A percentile compares a stretch with the other conserved stretches of the same genome.
Evolutionary conservation across 2,888 invertebrate genomes (phyloP).

Genomic region (Eudasyphora cyanicolor): DNA sequence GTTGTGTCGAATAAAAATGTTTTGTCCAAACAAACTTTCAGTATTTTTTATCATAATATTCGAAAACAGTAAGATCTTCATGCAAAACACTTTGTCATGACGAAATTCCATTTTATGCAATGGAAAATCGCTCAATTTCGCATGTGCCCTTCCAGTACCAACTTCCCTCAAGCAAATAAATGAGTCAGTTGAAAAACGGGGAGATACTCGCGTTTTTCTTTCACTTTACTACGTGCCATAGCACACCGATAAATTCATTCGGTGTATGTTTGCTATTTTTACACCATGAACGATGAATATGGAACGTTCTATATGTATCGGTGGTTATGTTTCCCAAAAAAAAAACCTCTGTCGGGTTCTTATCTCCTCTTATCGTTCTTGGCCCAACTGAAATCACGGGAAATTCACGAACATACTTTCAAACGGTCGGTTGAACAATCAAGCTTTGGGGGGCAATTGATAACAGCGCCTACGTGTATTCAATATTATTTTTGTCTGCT

Average conservation of each 20-base stretch:
- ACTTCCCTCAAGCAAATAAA: background rate
- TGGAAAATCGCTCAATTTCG: too few species aligned
- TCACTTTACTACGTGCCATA: conserved; percentile 32
- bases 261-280: conserved; percentile 18
- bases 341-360: conserved; percentile 25
- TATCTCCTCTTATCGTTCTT: conserved; percentile 61
- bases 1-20: too few species aligned
- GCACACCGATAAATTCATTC: background rate
- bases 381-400: conserved; percentile 47
- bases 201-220: background rate
- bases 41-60: too few species aligned
- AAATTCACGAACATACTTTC: conserved; percentile 42
- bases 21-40: too few species aligned
- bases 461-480: conserved; percentile 46
- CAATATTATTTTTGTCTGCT: conserved; percentile 57
- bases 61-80: too few species aligned
- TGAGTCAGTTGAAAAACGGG: conserved; percentile 10
- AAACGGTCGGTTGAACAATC: background rate
- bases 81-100: too few species aligned
- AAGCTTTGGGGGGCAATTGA: conserved; percentile 63
- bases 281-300: conserved; percentile 22
- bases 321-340: background rate
- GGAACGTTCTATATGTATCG: background rate
- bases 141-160: background rate
- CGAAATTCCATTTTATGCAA: too few species aligned